A percentile compares a stretch with the other conserved stretches of the same genome.
phyloP scores from a whole-genome alignment of 1,140 invertebrate genomes.

The Drosophila asahinai region DNA sequence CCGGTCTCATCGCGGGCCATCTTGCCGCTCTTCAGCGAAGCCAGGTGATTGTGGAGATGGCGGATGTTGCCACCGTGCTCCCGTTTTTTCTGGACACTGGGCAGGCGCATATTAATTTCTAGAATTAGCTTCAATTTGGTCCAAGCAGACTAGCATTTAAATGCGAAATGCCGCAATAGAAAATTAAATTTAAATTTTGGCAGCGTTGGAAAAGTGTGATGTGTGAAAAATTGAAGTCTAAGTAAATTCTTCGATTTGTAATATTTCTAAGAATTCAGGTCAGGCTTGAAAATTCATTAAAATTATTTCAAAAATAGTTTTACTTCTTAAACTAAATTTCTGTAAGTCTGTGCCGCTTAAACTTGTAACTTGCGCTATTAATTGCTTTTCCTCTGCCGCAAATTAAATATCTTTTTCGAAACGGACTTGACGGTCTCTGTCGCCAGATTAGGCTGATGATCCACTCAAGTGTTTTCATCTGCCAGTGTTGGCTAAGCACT shows the following conservation, averaged over 20 bases:
- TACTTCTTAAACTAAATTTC: background rate
- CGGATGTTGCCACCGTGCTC: background rate
- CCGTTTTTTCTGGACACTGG: background rate
- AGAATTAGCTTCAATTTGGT: constrained; percentile 28
- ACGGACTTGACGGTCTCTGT: background rate
- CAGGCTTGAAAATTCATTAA: background rate
- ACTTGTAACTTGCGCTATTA: background rate
- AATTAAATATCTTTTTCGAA: constrained; percentile 3
- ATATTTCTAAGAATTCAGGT: too few species aligned
- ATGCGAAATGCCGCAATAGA: too few species aligned
- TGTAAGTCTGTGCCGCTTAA: background rate
- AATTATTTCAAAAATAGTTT: too few species aligned
- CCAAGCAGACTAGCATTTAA: background rate
- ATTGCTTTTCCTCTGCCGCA: background rate
- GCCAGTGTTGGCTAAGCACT: constrained; percentile 32
- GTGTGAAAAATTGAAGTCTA: background rate
- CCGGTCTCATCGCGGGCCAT: background rate
- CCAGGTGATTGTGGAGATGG: constrained; percentile 3
- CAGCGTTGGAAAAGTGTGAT: constrained; percentile 19
- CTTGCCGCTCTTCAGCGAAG: background rate
- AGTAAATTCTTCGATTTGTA: too few species aligned
- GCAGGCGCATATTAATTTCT: background rate
- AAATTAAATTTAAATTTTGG: constrained; percentile 9
- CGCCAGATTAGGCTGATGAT: constrained; percentile 5
- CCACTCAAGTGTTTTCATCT: constrained; percentile 28